Conservation (phyloP, 2,888 invertebrate genomes). For the Scaptomyza parva region DNA sequence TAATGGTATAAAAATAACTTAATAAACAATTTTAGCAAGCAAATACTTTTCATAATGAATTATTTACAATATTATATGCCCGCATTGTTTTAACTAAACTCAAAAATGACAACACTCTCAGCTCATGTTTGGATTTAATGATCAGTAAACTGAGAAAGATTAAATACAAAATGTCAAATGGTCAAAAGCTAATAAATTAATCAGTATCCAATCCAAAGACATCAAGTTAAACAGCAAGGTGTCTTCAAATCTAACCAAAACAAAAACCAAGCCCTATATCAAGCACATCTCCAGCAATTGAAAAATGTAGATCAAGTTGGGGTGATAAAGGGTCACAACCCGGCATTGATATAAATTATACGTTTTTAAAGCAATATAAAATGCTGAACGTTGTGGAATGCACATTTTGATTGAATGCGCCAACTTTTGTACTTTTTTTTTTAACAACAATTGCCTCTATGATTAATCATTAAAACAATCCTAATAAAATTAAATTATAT, state of each 20-base stretch:
- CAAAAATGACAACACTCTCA: constrained; percentile 66
- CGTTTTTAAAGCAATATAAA: constrained; percentile 71
- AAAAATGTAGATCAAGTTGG: constrained; percentile 74
- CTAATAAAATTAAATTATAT: constrained; percentile 62
- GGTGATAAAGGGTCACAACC: constrained; percentile 64
- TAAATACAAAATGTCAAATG: constrained; percentile 54
- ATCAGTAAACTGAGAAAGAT: constrained; percentile 75
- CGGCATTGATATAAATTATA: constrained; percentile 76
- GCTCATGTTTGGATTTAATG: constrained; percentile 58
- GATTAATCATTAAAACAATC: constrained; percentile 72
- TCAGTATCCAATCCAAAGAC: constrained; percentile 13
- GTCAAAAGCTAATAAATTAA: constrained; percentile 73
- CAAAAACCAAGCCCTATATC: constrained; percentile 31
- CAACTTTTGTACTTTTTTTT: constrained; percentile 61
- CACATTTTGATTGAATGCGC: constrained; percentile 75
- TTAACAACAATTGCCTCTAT: constrained; percentile 32
- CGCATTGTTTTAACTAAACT: constrained; percentile 24
- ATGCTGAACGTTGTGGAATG: constrained; percentile 39
- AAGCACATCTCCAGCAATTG: constrained; percentile 49
- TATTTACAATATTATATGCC: constrained; percentile 27
- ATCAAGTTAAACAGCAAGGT: constrained; percentile 22
- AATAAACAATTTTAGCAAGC: background rate
- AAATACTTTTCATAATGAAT: constrained; percentile 1
- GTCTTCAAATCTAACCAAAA: constrained; percentile 37
- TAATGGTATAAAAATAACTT: no score